These are phyloP conservation scores for Hippoglossus stenolepis DNA, from an alignment of 2,113 vertebrate species.

Conservation along the genomic window DNA sequence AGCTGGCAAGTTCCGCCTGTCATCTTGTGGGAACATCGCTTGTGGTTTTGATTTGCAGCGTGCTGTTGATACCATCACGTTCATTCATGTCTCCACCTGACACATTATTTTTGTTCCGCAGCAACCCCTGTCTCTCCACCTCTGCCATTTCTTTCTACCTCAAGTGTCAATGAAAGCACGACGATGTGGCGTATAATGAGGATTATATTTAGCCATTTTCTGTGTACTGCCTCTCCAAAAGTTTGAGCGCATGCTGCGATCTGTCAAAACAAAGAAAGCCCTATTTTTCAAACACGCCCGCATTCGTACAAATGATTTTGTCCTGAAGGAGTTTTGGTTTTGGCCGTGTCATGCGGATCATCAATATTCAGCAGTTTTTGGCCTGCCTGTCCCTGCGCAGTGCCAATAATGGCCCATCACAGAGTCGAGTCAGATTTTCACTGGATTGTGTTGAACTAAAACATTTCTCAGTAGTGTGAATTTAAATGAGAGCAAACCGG, in stretches of 20 bases:
- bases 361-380: slow-evolving; percentile 46
- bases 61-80: slow-evolving; percentile 57
- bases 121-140: slow-evolving; percentile 57
- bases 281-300: slow-evolving; percentile 47
- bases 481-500: slow-evolving; percentile 25
- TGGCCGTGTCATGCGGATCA: slow-evolving; percentile 44
- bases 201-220: slow-evolving; percentile 73
- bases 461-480: slow-evolving; percentile 1
- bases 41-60: slow-evolving; percentile 55
- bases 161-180: slow-evolving; percentile 64
- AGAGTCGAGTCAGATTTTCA: slow-evolving; percentile 6
- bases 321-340: slow-evolving; percentile 24
- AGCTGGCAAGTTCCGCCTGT: slow-evolving; percentile 32
- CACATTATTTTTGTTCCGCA: slow-evolving; percentile 59
- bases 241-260: slow-evolving; percentile 60
- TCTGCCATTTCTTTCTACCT: slow-evolving; percentile 58
- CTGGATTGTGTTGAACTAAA: slow-evolving; percentile 38
- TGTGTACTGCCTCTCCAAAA: slow-evolving; percentile 51
- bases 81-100: slow-evolving; percentile 67
- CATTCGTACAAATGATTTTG: slow-evolving; percentile 55
- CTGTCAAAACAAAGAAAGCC: slow-evolving; percentile 73
- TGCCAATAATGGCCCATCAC: slow-evolving; percentile 36
- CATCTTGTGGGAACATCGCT: slow-evolving; percentile 26
- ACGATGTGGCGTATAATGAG: slow-evolving; percentile 68
- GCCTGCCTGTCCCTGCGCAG: not conserved